Conservation (phyloP, 2,797 vertebrate genomes). For the Heliangelus exortis region DNA sequence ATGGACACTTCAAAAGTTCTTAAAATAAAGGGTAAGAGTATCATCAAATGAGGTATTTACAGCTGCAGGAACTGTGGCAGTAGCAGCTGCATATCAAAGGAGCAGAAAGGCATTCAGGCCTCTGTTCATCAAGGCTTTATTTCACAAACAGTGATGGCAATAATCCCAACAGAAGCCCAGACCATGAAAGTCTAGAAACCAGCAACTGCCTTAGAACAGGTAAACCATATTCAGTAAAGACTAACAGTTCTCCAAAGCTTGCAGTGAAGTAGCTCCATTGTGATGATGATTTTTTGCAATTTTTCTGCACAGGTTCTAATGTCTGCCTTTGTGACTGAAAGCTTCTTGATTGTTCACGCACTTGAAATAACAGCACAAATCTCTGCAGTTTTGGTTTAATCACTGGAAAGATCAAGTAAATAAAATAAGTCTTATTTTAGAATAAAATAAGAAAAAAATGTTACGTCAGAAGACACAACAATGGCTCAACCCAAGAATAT, state of each 20-base stretch:
- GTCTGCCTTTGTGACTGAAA: neutral
- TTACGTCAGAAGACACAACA: neutral
- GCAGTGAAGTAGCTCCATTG: neutral
- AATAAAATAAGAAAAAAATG: no score
- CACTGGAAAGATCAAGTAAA: neutral
- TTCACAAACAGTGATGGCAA: neutral
- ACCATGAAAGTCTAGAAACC: neutral
- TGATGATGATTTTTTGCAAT: neutral
- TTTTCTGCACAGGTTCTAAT: neutral
- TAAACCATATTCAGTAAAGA: neutral
- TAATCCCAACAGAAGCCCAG: neutral
- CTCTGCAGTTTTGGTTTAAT: neutral
- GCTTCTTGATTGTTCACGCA: neutral
- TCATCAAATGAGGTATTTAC: neutral
- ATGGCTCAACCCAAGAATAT: neutral
- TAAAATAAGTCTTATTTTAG: neutral
- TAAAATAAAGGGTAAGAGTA: neutral
- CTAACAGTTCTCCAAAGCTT: neutral
- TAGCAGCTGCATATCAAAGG: neutral
- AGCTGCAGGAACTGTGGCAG: neutral
- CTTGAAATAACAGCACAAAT: neutral
- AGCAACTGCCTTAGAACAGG: neutral
- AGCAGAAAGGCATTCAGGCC: neutral
- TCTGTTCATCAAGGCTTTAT: neutral
- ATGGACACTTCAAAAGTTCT: neutral